Base-by-base conservation (phyloP, 2,797 vertebrate genomes). In the Pitangus sulphuratus region DNA sequence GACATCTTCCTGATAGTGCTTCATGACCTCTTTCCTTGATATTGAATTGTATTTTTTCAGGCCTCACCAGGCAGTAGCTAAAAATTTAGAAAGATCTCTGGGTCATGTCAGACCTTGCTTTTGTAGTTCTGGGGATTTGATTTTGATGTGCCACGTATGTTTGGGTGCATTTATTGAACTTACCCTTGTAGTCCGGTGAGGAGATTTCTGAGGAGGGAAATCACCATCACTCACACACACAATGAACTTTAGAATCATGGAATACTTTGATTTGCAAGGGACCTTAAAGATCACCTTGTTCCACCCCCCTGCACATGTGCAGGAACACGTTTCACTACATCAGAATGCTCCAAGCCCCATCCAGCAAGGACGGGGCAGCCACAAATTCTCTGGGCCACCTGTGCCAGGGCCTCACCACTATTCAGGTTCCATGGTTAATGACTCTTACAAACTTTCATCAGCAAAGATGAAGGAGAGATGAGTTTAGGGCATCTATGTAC, bases 161-260 rank as follows among this genome's bases (percentile, higher is more conserved):
- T 84, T 81, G 76, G 20, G 5, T 44, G 11, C 12, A 4, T 62
- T 85, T 82, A 56, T 58, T 37, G 30, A 62, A 45, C 37, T 87
- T 37, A 35, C 18, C 19, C 13, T 35, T 64, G 21, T 0, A 40
- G 48, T 25, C 2, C 21, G 31, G 19, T 11, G n/a, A 71, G 44
- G 47, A 57, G 44, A 15, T 56, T 90, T 82, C 37, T 60, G 26
- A 87, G 47, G 21, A 40, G 9, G n/a, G 17, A 53, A 48, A 17
- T 7, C 47, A 31, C 19, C 8, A 33, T 42, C 3, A 15, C 30
- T 72, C 3, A 8, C 26, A 19, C 0, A 1, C 11, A 7, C 8
- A 65, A 40, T 15, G 60, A 66, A 37, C 31, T 79, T 53, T 1
- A 42, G 31, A 53, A 31, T 24, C 15, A 1, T 2, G 6, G 30